Evolutionary conservation across 1,140 invertebrate species (phyloP).

Genomic region (Schlechtendalia chinensis): DNA sequence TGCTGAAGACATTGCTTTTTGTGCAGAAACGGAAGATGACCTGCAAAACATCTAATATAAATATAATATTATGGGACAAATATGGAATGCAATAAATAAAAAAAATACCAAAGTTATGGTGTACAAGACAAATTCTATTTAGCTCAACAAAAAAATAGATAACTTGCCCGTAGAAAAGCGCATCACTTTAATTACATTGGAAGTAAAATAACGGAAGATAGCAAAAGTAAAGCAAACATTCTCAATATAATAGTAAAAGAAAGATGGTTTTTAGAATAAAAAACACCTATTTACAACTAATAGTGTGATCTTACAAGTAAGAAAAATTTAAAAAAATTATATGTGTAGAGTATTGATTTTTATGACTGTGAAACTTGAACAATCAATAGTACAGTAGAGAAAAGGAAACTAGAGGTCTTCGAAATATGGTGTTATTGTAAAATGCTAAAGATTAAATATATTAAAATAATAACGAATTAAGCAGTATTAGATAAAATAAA

Average conservation of each 20-base stretch:
- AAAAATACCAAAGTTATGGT: background rate
- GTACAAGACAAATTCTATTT: background rate
- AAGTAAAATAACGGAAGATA: conserved; percentile 2
- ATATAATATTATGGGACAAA: conserved; percentile 9
- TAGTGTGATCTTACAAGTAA: background rate
- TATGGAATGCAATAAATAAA: conserved; percentile 15
- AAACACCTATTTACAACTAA: background rate
- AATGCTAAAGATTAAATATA: conserved; percentile 46
- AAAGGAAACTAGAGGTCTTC: conserved; percentile 32
- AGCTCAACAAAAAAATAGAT: background rate
- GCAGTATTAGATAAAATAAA: conserved; percentile 25
- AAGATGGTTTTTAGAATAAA: conserved; percentile 16
- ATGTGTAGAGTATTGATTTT: conserved; percentile 3
- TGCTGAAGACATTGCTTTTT: background rate
- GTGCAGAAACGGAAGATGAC: background rate
- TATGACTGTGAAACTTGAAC: conserved; percentile 34
- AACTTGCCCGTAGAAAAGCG: background rate
- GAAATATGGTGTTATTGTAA: conserved; percentile 46
- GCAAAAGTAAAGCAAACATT: background rate
- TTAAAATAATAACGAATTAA: conserved; percentile 35
- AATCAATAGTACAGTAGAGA: conserved; percentile 15
- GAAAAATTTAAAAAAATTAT: background rate
- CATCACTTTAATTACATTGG: background rate
- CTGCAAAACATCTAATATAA: background rate
- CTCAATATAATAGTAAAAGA: background rate